phyloP scores from a whole-genome alignment of 1,140 invertebrate species.

The Lamellibrachia luymesi region DNA sequence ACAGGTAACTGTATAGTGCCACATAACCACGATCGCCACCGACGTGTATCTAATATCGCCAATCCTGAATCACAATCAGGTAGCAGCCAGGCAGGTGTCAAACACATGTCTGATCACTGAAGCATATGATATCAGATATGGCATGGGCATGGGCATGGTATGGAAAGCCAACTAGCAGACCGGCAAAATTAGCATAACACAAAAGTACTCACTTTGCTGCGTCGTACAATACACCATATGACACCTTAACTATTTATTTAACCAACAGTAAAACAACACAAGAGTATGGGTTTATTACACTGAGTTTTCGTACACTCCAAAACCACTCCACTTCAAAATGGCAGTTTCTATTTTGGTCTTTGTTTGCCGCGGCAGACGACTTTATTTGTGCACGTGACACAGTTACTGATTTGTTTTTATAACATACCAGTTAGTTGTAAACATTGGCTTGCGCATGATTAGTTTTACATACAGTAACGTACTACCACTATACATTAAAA shows the following conservation, averaged over 20 bases:
- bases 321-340: not conserved
- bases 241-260: not conserved
- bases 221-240: not conserved
- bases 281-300: not conserved
- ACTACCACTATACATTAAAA: not conserved
- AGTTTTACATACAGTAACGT: not conserved
- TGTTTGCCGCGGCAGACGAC: conserved; percentile 2
- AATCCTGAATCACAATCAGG: not conserved
- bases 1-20: not conserved
- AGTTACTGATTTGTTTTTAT: not conserved
- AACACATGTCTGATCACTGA: not conserved
- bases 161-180: not conserved
- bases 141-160: no score
- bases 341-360: conserved; percentile 5
- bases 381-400: not conserved
- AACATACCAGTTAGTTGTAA: not conserved
- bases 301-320: not conserved
- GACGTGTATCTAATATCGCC: not conserved
- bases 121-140: no score
- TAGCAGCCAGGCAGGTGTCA: not conserved
- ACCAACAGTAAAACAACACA: not conserved
- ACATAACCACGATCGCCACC: not conserved
- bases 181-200: not conserved
- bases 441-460: not conserved
- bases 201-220: not conserved